Base-by-base conservation (phyloP, 2,797 vertebrate species). In the Gymnothorax reevesii region DNA sequence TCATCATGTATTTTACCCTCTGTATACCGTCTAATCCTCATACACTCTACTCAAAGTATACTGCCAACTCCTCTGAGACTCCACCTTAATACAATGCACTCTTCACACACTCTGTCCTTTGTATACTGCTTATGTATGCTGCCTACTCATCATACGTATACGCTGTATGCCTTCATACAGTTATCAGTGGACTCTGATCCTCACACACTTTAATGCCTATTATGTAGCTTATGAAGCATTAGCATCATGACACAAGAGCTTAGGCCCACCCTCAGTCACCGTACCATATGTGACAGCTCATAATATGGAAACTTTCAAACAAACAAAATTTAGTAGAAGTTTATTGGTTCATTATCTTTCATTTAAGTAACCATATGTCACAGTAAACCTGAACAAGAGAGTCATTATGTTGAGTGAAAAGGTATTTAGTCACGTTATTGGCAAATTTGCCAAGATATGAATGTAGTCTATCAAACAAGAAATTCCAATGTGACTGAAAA, bases 211-310 rank as follows among this genome's bases (percentile, higher is more conserved):
- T 42, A 42, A 42, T 42, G 33, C 33, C 33, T 42, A 42, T 42
- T 42, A 42, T 42, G 33, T 42, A 42, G 33, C 33, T 42, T 42
- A 42, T 42, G 33, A 89, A 86, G 69, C 84, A 88, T 89, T 88
- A 33, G 15, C n/a, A 60, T 59, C 64, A 59, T 60, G 57, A 62
- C 55, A 59, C 57, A 1, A 25, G 12, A 2, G 75, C 13, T 49
- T 20, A 49, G 15, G 80, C 9, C 52, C 15, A 9, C 9, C 52
- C 15, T n/a, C 57, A 27, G 54, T 12, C 52, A 17, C 57, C n/a
- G 1, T 22, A 64, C 17, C 0, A n/a, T 6, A 7, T 64, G 22
- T 22, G 62, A 64, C 62, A 64, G 62, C 22, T 20, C 6, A 64
- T 64, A 64, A 5, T 17, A 64, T 64, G 60, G 20, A 15, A 64